Conservation (phyloP, 2,888 invertebrate genomes). For the Agrochola lota region DNA sequence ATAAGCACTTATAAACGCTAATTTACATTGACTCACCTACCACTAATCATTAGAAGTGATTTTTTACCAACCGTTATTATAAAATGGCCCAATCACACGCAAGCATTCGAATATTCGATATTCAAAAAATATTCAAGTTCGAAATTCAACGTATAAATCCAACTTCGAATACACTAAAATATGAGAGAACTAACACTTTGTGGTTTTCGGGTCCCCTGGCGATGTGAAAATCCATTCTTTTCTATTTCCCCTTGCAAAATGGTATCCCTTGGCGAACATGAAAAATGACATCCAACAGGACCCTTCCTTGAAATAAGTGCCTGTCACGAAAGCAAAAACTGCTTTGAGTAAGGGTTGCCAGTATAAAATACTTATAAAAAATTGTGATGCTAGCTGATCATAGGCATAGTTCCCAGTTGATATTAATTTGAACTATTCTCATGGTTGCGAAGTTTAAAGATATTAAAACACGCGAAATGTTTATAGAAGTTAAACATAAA, state of each 20-base stretch:
- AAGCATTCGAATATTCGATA: slow-evolving; percentile 20
- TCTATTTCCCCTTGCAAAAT: slow-evolving; percentile 58
- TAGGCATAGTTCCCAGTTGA: slow-evolving; percentile 8
- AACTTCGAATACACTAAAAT: slow-evolving; percentile 18
- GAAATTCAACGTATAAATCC: slow-evolving; percentile 18
- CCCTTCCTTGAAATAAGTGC: slow-evolving; percentile 61
- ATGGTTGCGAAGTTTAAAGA: not conserved
- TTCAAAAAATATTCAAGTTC: slow-evolving; percentile 11
- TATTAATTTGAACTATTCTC: not conserved
- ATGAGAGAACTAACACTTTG: slow-evolving; percentile 27
- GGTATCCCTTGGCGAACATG: slow-evolving; percentile 58
- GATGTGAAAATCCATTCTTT: slow-evolving; percentile 46
- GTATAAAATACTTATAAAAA: slow-evolving; percentile 16
- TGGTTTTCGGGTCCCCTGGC: slow-evolving; percentile 28
- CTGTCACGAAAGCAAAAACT: slow-evolving; percentile 66
- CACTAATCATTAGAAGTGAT: slow-evolving; percentile 6
- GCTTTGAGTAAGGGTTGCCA: slow-evolving; percentile 39
- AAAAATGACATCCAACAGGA: slow-evolving; percentile 62
- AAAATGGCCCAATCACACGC: slow-evolving; percentile 47
- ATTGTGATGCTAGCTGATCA: not conserved
- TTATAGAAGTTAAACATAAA: slow-evolving; percentile 1
- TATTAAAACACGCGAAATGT: not conserved
- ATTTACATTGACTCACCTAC: slow-evolving; percentile 17
- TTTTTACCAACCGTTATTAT: slow-evolving; percentile 14
- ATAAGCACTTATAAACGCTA: slow-evolving; percentile 18